Percentiles rank a stretch among this genome's conserved stretches.
Conservation (phyloP, 2,113 vertebrate genomes). For the Phoxinus phoxinus region DNA sequence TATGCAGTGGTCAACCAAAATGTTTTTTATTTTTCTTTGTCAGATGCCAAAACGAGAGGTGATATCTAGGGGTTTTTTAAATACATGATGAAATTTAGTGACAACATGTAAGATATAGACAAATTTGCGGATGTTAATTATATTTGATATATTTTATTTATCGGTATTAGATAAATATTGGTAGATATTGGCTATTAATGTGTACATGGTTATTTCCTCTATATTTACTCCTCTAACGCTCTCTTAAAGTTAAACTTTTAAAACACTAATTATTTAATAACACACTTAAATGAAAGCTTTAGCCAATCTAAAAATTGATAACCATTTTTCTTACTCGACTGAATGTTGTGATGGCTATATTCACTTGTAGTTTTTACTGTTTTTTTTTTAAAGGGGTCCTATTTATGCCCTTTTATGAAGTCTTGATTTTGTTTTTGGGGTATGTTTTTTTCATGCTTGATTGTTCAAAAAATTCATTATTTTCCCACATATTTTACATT, state of each 20-base stretch:
- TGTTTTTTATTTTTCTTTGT: not conserved
- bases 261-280: not conserved
- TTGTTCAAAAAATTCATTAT: too few relatives aligned
- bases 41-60: not conserved
- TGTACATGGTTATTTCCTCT: not conserved
- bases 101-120: not conserved
- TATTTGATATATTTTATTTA: not conserved
- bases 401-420: too few relatives aligned
- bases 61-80: not conserved
- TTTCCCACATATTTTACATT: too few relatives aligned
- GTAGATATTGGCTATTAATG: not conserved
- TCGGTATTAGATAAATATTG: not conserved
- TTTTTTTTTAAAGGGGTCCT: too few relatives aligned
- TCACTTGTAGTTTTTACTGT: not conserved
- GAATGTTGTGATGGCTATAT: not conserved
- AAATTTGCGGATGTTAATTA: not conserved
- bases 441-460: too few relatives aligned
- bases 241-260: not conserved
- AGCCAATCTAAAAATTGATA: not conserved
- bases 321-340: not conserved
- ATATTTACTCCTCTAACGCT: not conserved
- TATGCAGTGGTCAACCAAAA: not conserved
- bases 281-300: not conserved
- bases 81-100: not conserved
- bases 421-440: too few relatives aligned